A percentile compares a stretch with the other conserved stretches of the same genome.
Conservation (phyloP, 2,113 vertebrate genomes). For the Atlantisia rogersi region DNA sequence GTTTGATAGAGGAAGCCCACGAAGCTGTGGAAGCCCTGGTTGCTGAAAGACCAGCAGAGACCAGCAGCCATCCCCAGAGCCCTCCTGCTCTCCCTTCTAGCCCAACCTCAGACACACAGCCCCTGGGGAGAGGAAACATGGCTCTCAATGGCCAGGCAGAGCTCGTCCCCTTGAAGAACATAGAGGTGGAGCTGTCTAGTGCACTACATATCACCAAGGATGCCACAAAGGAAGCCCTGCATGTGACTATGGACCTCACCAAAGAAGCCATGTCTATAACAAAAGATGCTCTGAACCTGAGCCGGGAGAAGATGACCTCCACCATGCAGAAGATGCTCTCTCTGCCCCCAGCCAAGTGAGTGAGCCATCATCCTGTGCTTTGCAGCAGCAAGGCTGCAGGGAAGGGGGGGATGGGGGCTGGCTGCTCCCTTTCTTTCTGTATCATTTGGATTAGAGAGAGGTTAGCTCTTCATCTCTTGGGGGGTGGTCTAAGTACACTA, state of each 20-base stretch:
- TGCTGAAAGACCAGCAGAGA: slow-evolving; percentile 43
- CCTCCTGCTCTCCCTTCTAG: slow-evolving; percentile 36
- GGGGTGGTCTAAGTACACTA: not conserved
- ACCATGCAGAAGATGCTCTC: slow-evolving; percentile 92
- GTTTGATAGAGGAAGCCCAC: slow-evolving; percentile 81
- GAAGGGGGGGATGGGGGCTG: not conserved
- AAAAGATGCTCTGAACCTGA: slow-evolving; percentile 91
- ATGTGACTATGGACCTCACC: slow-evolving; percentile 90
- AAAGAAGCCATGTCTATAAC: slow-evolving; percentile 94
- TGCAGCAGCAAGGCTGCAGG: not conserved
- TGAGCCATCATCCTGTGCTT: not conserved
- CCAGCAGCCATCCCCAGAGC: not conserved
- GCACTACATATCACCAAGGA: slow-evolving; percentile 91
- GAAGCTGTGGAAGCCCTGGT: slow-evolving; percentile 84
- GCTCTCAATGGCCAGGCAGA: slow-evolving; percentile 59
- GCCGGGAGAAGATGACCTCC: slow-evolving; percentile 85
- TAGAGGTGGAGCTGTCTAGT: slow-evolving; percentile 89
- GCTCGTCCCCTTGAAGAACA: slow-evolving; percentile 78
- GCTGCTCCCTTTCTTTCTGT: not conserved
- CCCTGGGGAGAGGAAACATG: not conserved
- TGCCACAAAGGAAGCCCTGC: slow-evolving; percentile 91
- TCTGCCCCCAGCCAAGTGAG: slow-evolving; percentile 83
- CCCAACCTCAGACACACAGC: not conserved
- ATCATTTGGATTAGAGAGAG: rapidly evolving
- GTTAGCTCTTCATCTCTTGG: not conserved